These are phyloP conservation scores for Labrus mixtus DNA, from an alignment of 2,113 vertebrate species.

Conservation along the genomic window DNA sequence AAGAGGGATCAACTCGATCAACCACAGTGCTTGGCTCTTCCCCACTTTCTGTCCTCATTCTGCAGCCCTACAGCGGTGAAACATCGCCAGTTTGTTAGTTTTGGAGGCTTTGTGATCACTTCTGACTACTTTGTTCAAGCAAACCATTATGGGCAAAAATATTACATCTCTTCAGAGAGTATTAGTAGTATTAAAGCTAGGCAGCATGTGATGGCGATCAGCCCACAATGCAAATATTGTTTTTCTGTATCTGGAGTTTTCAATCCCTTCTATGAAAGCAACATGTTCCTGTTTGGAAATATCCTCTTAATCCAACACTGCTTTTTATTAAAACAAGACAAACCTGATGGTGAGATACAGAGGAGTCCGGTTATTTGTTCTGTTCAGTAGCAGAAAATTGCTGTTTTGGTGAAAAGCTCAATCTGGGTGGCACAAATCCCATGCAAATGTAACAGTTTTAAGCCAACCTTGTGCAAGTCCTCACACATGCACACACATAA, in stretches of 20 bases:
- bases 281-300: conserved; percentile 6
- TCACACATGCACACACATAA: conserved; percentile 9
- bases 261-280: conserved; percentile 15
- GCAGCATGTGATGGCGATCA: conserved; percentile 46
- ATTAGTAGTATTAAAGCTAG: conserved; percentile 36
- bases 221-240: conserved; percentile 49
- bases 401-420: conserved; percentile 50
- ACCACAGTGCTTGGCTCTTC: conserved; percentile 49
- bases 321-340: conserved; percentile 1
- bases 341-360: conserved; percentile 14
- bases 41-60: conserved; percentile 37
- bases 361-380: not conserved
- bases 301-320: conserved; percentile 7
- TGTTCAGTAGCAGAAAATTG: conserved; percentile 24
- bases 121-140: conserved; percentile 47
- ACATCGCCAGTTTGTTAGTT: conserved; percentile 49
- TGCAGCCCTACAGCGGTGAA: conserved; percentile 47
- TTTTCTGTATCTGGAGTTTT: conserved; percentile 41
- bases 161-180: conserved; percentile 10
- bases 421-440: conserved; percentile 53
- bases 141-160: conserved; percentile 38
- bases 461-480: conserved; percentile 28
- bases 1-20: conserved; percentile 61
- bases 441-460: conserved; percentile 28
- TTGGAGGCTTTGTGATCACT: conserved; percentile 43